These are phyloP conservation scores for Tridacna crocea DNA, from an alignment of 2,888 invertebrate species.

Conservation along the genomic window DNA sequence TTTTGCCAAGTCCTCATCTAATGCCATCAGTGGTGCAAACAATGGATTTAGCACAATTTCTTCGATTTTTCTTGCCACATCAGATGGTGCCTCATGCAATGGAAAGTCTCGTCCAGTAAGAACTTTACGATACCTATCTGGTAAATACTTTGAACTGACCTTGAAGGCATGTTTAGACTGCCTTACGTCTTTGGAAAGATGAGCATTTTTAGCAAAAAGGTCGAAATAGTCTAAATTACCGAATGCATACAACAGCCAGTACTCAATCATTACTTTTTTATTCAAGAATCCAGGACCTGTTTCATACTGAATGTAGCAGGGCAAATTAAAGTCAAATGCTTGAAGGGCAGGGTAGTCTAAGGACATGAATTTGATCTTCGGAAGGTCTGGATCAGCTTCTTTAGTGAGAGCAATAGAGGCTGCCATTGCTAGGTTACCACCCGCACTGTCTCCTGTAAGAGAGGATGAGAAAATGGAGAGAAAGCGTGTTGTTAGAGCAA, in stretches of 20 bases:
- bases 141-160: constrained; percentile 44
- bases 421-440: constrained; percentile 73
- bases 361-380: constrained; percentile 53
- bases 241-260: constrained; percentile 63
- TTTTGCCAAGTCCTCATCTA: constrained; percentile 55
- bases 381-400: constrained; percentile 49
- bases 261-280: constrained; percentile 53
- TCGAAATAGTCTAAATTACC: constrained; percentile 39
- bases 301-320: constrained; percentile 63
- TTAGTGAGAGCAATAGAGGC: constrained; percentile 60
- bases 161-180: constrained; percentile 33
- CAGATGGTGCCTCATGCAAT: constrained; percentile 3
- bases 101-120: background rate
- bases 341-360: constrained; percentile 66
- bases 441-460: constrained; percentile 71
- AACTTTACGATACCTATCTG: constrained; percentile 47
- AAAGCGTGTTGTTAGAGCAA: too few species aligned
- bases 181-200: constrained; percentile 41
- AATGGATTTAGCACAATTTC: constrained; percentile 53
- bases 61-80: constrained; percentile 31
- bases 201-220: constrained; percentile 36
- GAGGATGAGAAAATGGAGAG: background rate
- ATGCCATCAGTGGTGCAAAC: constrained; percentile 61
- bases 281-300: constrained; percentile 50
- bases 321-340: constrained; percentile 79